Base-by-base conservation (phyloP, 2,888 invertebrate genomes). In the Limnephilus auricula region DNA sequence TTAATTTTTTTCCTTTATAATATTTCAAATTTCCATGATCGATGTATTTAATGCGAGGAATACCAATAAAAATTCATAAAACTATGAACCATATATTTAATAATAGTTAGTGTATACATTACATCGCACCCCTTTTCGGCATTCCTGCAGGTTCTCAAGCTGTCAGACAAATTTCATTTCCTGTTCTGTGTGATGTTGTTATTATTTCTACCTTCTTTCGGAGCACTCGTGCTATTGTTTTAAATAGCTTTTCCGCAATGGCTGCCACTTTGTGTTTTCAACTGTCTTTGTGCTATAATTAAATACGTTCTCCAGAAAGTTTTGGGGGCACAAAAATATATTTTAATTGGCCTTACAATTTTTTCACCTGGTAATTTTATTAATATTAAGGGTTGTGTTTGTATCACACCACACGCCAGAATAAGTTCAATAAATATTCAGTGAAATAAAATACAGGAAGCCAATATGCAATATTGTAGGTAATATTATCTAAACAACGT, bases 111-210 rank as follows among this genome's bases (percentile, higher is more conserved):
- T 2, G 12, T 40, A 40, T 12, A 40, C 40, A 12, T 65, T 65
- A n/a, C 9, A 65, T 9, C 65, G 65, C 25, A 65, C 65, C 25
- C 9, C 25, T 1, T 65, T 65, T n/a, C 25, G 15, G 83, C 86
- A 86, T 32, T 80, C 86, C 79, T n/a, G 34, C 1, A 18, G 82
- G 31, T 89, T 82, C 82, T 45, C 89, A 45, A 40, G 90, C 90
- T 40, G 86, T 86, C 90, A 91, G 91, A 79, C 91, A 91, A 93
- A 93, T 93, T 93, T 93, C 93, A 93, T 93, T 93, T 93, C 93
- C 92, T 90, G 91, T 89, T 90, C 87, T 85, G 89, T 86, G 92
- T 91, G 88, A 90, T 92, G 88, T 78, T 89, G 91, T 91, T 91
- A 91, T 93, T 91, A 91, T 93, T 92, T 92, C 91, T 91, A 90